phyloP scores from a whole-genome alignment of 2,888 invertebrate species.

The Crossocerus cetratus region DNA sequence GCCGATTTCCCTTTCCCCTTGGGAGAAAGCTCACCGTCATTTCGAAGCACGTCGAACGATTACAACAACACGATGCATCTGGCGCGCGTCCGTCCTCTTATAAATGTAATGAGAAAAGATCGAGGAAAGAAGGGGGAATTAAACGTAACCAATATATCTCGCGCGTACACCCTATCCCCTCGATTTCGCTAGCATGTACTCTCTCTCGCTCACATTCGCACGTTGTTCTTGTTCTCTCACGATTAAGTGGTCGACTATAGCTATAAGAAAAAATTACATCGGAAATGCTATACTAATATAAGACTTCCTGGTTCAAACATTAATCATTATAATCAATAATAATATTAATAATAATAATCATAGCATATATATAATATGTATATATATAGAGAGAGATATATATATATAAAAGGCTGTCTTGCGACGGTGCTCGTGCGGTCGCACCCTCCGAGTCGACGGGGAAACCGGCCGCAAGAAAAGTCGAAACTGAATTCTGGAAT shows the following conservation, averaged over 20 bases:
- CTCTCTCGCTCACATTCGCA: conserved; percentile 23
- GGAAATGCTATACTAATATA: conserved; percentile 48
- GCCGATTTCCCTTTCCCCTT: not conserved
- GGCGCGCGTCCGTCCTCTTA: conserved; percentile 13
- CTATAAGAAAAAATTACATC: conserved; percentile 61
- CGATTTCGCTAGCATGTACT: conserved; percentile 16
- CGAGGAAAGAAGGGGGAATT: conserved; percentile 36
- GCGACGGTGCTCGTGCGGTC: conserved; percentile 52
- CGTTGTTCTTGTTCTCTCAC: conserved; percentile 16
- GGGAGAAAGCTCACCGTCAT: conserved; percentile 20
- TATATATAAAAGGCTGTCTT: conserved; percentile 52
- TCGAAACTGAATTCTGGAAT: not conserved
- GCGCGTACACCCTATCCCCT: conserved; percentile 13
- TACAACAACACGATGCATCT: conserved; percentile 24
- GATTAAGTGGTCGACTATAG: conserved; percentile 46
- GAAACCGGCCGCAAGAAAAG: conserved; percentile 5
- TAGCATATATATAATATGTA: conserved; percentile 38
- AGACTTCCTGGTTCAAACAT: conserved; percentile 42
- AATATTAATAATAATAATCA: conserved; percentile 26
- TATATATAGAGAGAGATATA: conserved; percentile 43
- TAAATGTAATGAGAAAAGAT: conserved; percentile 3
- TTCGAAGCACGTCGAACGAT: conserved; percentile 51
- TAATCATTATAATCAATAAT: conserved; percentile 53
- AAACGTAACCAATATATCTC: conserved; percentile 10
- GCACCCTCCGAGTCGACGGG: conserved; percentile 52